phyloP scores from a whole-genome alignment of 30 jellyfish, hydroid and myxozoan species.

The Rhopilema esculentum region DNA sequence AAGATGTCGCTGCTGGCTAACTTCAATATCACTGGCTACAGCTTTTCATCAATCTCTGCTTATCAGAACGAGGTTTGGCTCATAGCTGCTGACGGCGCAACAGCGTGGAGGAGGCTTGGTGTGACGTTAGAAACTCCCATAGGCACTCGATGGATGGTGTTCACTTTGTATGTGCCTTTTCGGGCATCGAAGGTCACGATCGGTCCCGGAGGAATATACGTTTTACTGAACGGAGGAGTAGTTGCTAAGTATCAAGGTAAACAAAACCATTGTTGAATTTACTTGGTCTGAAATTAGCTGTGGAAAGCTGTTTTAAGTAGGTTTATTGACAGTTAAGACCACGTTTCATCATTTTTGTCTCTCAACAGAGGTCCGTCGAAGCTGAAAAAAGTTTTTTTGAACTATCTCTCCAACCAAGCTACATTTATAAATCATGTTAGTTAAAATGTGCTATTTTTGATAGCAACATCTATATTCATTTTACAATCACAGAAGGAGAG shows the following conservation, averaged over 20 bases:
- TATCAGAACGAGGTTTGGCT: slow-evolving; percentile 30
- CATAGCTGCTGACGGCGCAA: slow-evolving; percentile 7
- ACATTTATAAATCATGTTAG: too few relatives aligned
- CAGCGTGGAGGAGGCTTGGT: slow-evolving; percentile 43
- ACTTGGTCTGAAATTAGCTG: too few relatives aligned
- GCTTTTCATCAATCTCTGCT: not conserved
- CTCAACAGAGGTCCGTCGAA: too few relatives aligned
- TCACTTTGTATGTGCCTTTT: not conserved
- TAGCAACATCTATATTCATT: too few relatives aligned
- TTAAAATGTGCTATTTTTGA: too few relatives aligned
- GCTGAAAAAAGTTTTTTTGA: too few relatives aligned
- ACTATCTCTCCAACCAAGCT: too few relatives aligned
- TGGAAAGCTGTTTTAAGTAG: too few relatives aligned
- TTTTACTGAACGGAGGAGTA: slow-evolving; percentile 6
- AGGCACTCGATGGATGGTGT: slow-evolving; percentile 26
- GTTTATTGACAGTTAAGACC: too few relatives aligned
- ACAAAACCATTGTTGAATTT: too few relatives aligned
- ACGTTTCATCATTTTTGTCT: too few relatives aligned
- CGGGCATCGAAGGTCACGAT: slow-evolving; percentile 8
- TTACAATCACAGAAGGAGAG: too few relatives aligned
- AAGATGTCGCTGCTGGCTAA: not conserved
- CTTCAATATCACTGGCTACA: not conserved
- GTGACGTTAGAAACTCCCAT: not conserved
- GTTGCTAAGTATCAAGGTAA: slow-evolving; percentile 28
- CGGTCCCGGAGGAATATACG: slow-evolving; percentile 21